Evolutionary conservation across 2,888 invertebrate genomes (phyloP), one percentile per base, ranked within the genome.

Genomic region (Nomada lathburiana): DNA sequence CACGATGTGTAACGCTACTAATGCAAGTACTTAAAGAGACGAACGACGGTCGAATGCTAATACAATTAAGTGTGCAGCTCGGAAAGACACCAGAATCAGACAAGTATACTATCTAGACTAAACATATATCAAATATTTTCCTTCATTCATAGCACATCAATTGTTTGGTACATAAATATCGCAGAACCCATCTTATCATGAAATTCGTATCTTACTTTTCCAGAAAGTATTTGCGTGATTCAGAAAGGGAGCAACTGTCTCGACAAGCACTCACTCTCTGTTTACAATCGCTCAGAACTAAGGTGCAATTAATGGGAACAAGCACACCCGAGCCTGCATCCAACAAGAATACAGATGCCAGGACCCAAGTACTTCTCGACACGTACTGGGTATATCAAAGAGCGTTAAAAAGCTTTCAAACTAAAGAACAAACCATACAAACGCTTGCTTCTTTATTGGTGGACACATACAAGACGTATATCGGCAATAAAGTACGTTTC

Each of bases 201-300:
- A 60, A 23, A 52, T 57, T 72, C 36, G n/a, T 13, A 11, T 20
- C 11, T 65, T 2, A 18, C 13, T 44, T 36, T 73, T 69, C 5
- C 90, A 97, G 97, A 90, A 96, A 97, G 90, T 98, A 98, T 93
- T 95, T 99, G 78, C 95, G 97, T 53, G 98, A 98, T 92, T 95
- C 96, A 1, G 98, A 98, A 92, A 95, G 98, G 76, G 96, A 97
- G 88, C 97, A 97, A 89, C 94, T 98, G 76, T 96, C 97, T 0
- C 96, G 97, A 76, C 97, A 97, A 94, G 97, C 98, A 0, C 95
- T 97, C 82, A 96, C 96, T 0, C 95, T 97, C 83, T 97, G 97
- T 87, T 94, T 96, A 11, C 96, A 97, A 91, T 96, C 96, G 53
- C 94, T 97, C 82, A 95, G 96, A 83, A 95, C 95, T 5, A 95